phyloP scores from a whole-genome alignment of 1,140 invertebrate genomes.

The Apis dorsata region DNA sequence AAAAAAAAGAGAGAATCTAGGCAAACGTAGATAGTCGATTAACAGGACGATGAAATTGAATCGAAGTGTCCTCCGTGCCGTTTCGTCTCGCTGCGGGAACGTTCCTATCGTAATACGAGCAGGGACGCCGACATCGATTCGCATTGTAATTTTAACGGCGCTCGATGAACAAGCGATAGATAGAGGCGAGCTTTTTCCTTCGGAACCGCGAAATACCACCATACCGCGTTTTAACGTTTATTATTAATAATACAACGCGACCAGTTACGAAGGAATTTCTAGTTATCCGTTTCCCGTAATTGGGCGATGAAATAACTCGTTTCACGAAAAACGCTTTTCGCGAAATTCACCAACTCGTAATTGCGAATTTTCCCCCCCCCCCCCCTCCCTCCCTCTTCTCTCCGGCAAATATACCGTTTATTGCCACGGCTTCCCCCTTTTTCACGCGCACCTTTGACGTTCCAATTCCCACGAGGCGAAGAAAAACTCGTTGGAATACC shows the following conservation, averaged over 20 bases:
- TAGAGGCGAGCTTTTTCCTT: slow-evolving; percentile 18
- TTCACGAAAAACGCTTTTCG: slow-evolving; percentile 32
- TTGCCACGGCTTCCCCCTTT: too few relatives aligned
- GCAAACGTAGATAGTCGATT: background rate
- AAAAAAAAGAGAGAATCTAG: background rate
- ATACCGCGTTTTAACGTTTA: background rate
- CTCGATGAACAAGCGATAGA: slow-evolving; percentile 34
- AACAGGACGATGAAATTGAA: slow-evolving; percentile 7
- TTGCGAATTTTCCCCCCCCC: background rate
- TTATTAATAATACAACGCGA: slow-evolving; percentile 6
- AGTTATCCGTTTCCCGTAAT: slow-evolving; percentile 33
- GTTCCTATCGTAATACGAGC: background rate
- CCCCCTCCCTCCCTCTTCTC: background rate
- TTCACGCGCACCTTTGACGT: too few relatives aligned
- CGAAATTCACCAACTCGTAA: background rate
- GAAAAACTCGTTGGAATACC: too few relatives aligned
- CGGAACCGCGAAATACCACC: background rate
- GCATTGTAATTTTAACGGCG: slow-evolving; percentile 47
- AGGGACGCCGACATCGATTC: slow-evolving; percentile 25
- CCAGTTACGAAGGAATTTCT: background rate
- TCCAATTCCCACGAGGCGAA: too few relatives aligned
- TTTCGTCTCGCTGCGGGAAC: background rate
- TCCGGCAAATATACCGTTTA: background rate
- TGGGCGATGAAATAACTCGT: slow-evolving; percentile 3
- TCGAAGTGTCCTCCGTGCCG: background rate